Evolutionary conservation across 2,888 invertebrate genomes (phyloP), one percentile per base, ranked within the genome.

Genomic region (Metacarcinus magister): DNA sequence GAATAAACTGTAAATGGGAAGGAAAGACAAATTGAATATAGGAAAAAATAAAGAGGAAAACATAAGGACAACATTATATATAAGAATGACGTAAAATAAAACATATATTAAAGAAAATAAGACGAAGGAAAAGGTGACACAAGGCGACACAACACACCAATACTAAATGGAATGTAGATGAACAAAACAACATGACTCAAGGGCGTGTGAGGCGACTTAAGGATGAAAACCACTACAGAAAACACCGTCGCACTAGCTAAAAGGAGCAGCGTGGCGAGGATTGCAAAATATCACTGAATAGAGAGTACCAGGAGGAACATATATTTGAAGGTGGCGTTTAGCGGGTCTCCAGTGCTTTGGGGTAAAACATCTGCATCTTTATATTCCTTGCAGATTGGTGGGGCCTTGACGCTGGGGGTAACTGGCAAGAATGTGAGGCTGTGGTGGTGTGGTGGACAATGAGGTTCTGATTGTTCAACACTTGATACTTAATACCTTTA

Each of bases 261-360:
- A 75, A 75, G 75, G 75, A 75, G n/a, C 28, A 28, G 75, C 7
- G 75, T 75, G 75, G 75, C 28, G 28, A 28, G 75, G 75, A 75
- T 75, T n/a, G 75, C 75, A 87, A 87, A 87, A 87, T 87, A 87
- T 87, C 39, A 39, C 87, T 87, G 87, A 87, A 87, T 87, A 39
- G 87, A 87, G 87, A 87, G 87, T 32, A 39, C 39, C 87, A 16
- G 16, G 39, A 87, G 87, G 39, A 87, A 39, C 87, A 87, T 87
- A 87, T 87, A 39, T 87, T 13, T 39, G 16, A 32, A 87, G 39
- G 39, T 39, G 39, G 13, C 39, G 32, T 87, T 87, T 39, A 39
- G 87, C 39, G 39, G n/a, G 75, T 75, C 75, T 75, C 75, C 3
- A 87, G 13, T 16, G 87, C 87, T 87, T 87, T 13, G 39, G 87